Evolutionary conservation across 1,140 invertebrate species (phyloP).

Genomic region (Drosophila ercepeae): DNA sequence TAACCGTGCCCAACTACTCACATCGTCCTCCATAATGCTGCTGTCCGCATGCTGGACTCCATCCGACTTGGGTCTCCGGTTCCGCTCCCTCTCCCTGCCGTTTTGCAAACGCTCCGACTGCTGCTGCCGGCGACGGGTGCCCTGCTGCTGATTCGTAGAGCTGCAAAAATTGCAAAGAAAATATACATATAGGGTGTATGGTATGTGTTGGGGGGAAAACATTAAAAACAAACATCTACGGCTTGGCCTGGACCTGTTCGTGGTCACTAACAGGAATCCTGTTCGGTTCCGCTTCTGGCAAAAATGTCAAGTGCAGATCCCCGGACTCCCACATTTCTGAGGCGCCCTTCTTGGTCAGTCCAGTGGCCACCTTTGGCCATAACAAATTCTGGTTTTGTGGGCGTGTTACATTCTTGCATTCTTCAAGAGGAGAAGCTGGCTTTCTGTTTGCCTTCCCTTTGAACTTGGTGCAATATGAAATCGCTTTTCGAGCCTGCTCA

Average conservation of each 20-base stretch:
- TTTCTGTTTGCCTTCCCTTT: constrained; percentile 8
- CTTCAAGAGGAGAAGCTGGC: neutral
- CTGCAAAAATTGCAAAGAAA: constrained; percentile 41
- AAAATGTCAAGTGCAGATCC: constrained; percentile 47
- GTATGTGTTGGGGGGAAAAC: neutral
- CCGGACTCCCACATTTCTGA: constrained; percentile 15
- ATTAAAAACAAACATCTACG: constrained; percentile 46
- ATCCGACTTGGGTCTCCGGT: constrained; percentile 73
- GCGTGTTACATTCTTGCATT: neutral
- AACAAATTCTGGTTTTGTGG: neutral
- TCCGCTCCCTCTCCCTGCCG: constrained; percentile 72
- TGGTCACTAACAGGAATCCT: neutral
- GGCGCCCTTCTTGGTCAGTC: neutral
- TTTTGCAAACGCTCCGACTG: constrained; percentile 70
- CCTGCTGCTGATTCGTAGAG: constrained; percentile 53
- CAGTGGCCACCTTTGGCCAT: neutral
- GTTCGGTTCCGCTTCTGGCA: neutral
- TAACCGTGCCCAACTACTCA: constrained; percentile 46
- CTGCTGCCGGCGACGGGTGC: constrained; percentile 61
- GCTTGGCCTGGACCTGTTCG: neutral
- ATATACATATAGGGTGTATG: neutral
- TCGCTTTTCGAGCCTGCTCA: constrained; percentile 11
- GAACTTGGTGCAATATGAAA: constrained; percentile 22
- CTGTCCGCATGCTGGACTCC: constrained; percentile 81
- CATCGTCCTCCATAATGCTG: constrained; percentile 83